Percentiles rank a stretch among this genome's conserved stretches.
Conservation (phyloP, 2,888 invertebrate species). For the Vannuccia rotundouncinata region DNA sequence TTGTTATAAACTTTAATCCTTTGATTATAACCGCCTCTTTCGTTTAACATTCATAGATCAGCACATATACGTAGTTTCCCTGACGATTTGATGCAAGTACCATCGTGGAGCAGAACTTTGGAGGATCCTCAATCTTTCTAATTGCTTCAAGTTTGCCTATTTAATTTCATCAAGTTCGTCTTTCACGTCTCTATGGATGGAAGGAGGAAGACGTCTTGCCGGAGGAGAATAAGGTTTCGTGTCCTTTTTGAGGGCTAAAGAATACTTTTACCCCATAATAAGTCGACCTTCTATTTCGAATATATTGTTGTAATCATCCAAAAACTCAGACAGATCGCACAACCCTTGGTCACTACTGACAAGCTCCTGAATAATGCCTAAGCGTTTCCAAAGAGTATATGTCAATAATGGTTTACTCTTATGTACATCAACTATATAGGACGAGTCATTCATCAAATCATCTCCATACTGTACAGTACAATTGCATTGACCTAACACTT, state of each 20-base stretch:
- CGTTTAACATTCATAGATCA: not conserved
- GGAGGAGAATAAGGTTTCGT: not conserved
- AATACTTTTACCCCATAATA: not conserved
- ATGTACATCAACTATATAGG: not conserved
- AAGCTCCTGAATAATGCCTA: not conserved
- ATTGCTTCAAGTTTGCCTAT: not conserved
- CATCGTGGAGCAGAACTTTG: conserved; percentile 2
- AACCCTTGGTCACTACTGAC: not conserved
- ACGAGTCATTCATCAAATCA: not conserved
- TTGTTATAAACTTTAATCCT: no score
- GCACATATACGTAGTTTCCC: conserved; percentile 11
- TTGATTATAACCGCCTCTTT: no score
- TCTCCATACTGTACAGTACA: not conserved
- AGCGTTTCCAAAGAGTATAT: not conserved
- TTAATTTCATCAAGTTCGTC: not conserved
- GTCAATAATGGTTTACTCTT: not conserved
- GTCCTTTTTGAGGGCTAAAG: not conserved
- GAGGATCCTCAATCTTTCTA: not conserved
- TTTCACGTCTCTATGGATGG: not conserved
- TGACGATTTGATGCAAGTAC: not conserved
- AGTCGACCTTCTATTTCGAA: not conserved
- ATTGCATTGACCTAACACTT: conserved; percentile 1
- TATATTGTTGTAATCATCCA: not conserved
- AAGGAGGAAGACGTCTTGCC: not conserved
- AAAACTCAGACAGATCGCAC: not conserved